Conservation (phyloP, 2,888 invertebrate species). For the Drosophila prolongata region DNA sequence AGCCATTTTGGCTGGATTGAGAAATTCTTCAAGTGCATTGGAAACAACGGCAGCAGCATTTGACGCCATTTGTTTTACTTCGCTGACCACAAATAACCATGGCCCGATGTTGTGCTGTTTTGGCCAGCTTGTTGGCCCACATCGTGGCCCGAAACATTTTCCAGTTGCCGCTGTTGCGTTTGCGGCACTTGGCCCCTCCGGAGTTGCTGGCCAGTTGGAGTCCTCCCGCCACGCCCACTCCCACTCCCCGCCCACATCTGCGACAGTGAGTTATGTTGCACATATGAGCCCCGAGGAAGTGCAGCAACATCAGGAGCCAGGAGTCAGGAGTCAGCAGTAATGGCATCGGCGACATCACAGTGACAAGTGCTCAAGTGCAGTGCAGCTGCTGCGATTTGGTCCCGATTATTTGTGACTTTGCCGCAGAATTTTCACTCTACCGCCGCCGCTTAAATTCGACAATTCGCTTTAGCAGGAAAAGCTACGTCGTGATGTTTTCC, state of each 20-base stretch:
- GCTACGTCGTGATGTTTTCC: background rate
- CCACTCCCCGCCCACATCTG: conserved; percentile 12
- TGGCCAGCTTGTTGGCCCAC: conserved; percentile 59
- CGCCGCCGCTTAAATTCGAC: background rate
- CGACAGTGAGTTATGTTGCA: conserved; percentile 74
- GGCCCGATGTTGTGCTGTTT: conserved; percentile 63
- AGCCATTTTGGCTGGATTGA: background rate
- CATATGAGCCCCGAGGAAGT: conserved; percentile 55
- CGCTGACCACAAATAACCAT: conserved; percentile 76
- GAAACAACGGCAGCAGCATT: conserved; percentile 49
- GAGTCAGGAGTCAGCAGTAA: conserved; percentile 9
- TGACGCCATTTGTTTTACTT: conserved; percentile 75
- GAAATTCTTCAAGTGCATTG: conserved; percentile 9
- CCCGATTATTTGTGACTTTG: conserved; percentile 13
- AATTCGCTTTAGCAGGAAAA: background rate
- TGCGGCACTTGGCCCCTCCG: background rate
- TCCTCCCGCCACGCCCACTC: background rate
- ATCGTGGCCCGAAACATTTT: conserved; percentile 41
- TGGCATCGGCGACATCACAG: conserved; percentile 19
- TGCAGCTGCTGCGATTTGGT: conserved; percentile 34
- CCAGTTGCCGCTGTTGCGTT: conserved; percentile 25
- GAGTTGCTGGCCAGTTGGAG: background rate
- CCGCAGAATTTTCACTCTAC: background rate
- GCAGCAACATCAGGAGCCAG: conserved; percentile 3
- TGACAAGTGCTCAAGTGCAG: conserved; percentile 25